Conservation (phyloP, 37 sponge, comb jelly and placozoan species). For the Dysidea cf. avara region DNA sequence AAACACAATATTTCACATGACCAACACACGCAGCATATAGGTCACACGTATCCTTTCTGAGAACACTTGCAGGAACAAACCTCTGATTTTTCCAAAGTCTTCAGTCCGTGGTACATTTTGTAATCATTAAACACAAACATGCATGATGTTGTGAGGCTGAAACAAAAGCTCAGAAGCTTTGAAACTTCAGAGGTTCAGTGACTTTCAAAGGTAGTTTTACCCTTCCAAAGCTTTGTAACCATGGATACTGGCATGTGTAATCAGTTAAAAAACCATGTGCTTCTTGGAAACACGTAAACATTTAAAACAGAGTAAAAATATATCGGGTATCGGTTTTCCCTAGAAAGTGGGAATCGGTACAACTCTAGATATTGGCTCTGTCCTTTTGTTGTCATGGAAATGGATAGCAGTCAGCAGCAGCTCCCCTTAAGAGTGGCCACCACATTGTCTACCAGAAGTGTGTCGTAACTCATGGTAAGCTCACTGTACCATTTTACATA, state of each 20-base stretch:
- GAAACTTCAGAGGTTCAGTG: too few relatives aligned
- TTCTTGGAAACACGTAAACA: too few relatives aligned
- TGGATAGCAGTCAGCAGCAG: constrained; percentile 80
- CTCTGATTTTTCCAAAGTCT: constrained; percentile 43
- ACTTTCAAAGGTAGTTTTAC: too few relatives aligned
- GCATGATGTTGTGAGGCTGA: too few relatives aligned
- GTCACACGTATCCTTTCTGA: constrained; percentile 56
- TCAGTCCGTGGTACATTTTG: constrained; percentile 46
- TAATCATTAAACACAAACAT: background rate
- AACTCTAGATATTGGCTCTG: constrained; percentile 58
- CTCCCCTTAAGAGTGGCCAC: constrained; percentile 65
- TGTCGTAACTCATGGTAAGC: background rate
- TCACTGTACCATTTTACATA: background rate
- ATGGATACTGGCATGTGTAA: too few relatives aligned
- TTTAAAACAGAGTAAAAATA: too few relatives aligned
- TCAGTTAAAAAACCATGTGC: too few relatives aligned
- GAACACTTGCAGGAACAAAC: constrained; percentile 67
- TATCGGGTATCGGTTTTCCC: constrained; percentile 27
- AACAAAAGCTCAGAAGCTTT: background rate
- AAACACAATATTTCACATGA: too few relatives aligned
- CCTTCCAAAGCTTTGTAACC: too few relatives aligned
- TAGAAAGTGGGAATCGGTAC: too few relatives aligned
- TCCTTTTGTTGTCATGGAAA: constrained; percentile 65
- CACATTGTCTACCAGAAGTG: constrained; percentile 16
- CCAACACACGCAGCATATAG: too few relatives aligned